These are phyloP conservation scores for Tigriopus californicus DNA, from an alignment of 2,888 invertebrate species.

Conservation along the genomic window DNA sequence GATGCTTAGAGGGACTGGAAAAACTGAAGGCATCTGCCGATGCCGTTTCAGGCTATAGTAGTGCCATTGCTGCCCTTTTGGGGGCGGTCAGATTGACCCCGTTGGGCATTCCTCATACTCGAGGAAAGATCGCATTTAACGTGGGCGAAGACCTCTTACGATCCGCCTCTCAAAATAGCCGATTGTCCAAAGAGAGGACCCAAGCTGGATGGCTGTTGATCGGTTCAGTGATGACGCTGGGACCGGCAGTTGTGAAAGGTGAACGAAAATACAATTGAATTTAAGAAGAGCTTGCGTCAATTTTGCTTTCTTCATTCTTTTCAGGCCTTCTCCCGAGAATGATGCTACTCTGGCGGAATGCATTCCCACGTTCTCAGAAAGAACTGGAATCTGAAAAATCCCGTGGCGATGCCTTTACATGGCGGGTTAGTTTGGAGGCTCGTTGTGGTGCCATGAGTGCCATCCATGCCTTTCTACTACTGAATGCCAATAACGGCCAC, in stretches of 20 bases:
- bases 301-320: too few species aligned
- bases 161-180: conserved; percentile 88
- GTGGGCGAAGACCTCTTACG: conserved; percentile 88
- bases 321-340: conserved; percentile 46
- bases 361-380: conserved; percentile 86
- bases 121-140: conserved; percentile 86
- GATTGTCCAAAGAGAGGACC: conserved; percentile 79
- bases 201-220: conserved; percentile 95
- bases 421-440: conserved; percentile 79
- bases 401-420: conserved; percentile 92
- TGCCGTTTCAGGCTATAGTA: conserved; percentile 46
- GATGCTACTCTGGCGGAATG: conserved; percentile 87
- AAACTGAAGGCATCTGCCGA: conserved; percentile 62
- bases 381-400: conserved; percentile 83
- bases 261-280: too few species aligned
- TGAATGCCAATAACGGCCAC: neutral
- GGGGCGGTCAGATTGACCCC: conserved; percentile 71
- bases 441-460: conserved; percentile 89
- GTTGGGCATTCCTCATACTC: conserved; percentile 83
- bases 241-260: conserved; percentile 28
- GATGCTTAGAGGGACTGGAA: conserved; percentile 69
- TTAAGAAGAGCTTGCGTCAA: too few species aligned
- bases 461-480: conserved; percentile 64
- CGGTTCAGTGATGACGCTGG: conserved; percentile 87
- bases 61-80: conserved; percentile 77